A percentile compares a stretch with the other conserved stretches of the same genome.
phyloP scores from a whole-genome alignment of 2,888 invertebrate genomes.

The Timema cristinae region DNA sequence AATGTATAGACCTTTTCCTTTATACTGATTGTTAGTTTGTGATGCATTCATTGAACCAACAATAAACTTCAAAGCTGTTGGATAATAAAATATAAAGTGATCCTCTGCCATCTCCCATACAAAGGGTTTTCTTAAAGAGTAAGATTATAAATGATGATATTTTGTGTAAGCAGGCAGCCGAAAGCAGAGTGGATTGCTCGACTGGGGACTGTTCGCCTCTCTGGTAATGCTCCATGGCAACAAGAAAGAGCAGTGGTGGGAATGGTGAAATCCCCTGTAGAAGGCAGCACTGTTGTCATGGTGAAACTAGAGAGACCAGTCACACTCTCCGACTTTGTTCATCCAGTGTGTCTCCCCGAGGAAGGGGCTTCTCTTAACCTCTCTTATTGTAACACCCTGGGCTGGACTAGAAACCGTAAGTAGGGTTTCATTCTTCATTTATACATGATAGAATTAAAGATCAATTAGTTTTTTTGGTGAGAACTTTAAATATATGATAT shows the following conservation, averaged over 20 bases:
- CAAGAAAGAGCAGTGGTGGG: constrained; percentile 81
- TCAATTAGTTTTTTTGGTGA: too few relatives aligned
- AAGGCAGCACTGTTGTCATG: constrained; percentile 79
- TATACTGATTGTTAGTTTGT: too few relatives aligned
- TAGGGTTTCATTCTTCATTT: too few relatives aligned
- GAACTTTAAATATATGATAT: neutral
- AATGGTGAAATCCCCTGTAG: constrained; percentile 87
- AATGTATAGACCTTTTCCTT: too few relatives aligned
- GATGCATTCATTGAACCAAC: too few relatives aligned
- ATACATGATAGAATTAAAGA: too few relatives aligned
- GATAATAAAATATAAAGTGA: too few relatives aligned
- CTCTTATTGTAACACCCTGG: constrained; percentile 73
- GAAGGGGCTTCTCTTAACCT: constrained; percentile 45
- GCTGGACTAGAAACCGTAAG: constrained; percentile 74
- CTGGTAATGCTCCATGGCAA: constrained; percentile 81
- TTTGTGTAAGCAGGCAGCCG: constrained; percentile 58
- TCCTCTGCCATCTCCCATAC: too few relatives aligned
- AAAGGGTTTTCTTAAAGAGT: too few relatives aligned
- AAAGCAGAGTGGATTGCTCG: constrained; percentile 83
- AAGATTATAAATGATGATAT: neutral
- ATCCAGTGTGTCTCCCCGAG: constrained; percentile 75
- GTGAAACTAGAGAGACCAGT: constrained; percentile 74
- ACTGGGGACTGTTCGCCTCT: constrained; percentile 70
- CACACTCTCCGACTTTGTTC: constrained; percentile 73
- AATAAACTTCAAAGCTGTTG: too few relatives aligned